Base-by-base conservation (phyloP, 2,888 invertebrate genomes). In the Drosophila cognata region DNA sequence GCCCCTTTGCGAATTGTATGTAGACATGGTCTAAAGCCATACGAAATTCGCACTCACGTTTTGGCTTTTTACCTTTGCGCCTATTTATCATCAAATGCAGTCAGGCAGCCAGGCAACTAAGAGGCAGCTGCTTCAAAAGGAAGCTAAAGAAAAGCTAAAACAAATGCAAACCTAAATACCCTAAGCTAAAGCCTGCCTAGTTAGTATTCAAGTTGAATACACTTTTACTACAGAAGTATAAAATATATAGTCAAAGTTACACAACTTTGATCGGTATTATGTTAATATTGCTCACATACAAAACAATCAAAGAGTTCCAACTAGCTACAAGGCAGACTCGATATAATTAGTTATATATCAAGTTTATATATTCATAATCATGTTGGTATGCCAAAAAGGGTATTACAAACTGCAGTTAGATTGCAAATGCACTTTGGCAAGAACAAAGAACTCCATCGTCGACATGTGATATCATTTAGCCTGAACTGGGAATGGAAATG, bases 31-130 rank as follows among this genome's bases (percentile, higher is more conserved):
- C 78, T 56, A 73, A 69, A 77, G 81, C 72, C 84, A 70, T 81
- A 73, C 81, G 73, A 84, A 85, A 88, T 85, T 85, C 86, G 86
- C 82, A 85, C 85, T 88, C 85, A 85, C 88, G 86, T 88, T 85
- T 85, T 85, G 84, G 86, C 86, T 85, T 85, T 85, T 85, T 85
- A 88, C 88, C 88, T 85, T 85, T 85, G 84, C 88, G 85, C 88
- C 86, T 85, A 85, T 88, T 85, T 85, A 85, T 85, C 86, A 88
- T 85, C 85, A 88, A 85, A 85, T 86, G 82, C 77, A 79, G 73
- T 63, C 77, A 76, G 56, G 59, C 55, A 58, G 60, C 31, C 68
- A 64, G 43, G 58, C 75, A 57, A 52, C 51, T 35, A 68, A 33
- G 68, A 56, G 69, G 73, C 84, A 84, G 86, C 81, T 85, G 84